Percentiles rank a stretch among this genome's conserved stretches.
Conservation (phyloP, 2,888 invertebrate species). For the Nomada ruficornis region DNA sequence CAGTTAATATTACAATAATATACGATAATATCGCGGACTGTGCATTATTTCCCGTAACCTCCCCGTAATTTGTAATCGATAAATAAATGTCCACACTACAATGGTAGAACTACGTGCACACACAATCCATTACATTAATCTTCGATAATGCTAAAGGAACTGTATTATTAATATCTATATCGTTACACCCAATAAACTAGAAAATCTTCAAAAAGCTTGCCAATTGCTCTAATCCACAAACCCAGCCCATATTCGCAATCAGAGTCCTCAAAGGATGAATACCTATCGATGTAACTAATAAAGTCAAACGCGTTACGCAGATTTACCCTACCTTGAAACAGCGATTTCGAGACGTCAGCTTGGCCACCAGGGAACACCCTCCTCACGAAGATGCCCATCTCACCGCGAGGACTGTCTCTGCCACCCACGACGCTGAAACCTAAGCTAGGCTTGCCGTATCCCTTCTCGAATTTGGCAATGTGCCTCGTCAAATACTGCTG, state of each 20-base stretch:
- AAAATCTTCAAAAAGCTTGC: too few relatives aligned
- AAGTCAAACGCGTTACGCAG: not conserved
- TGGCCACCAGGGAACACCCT: slow-evolving; percentile 87
- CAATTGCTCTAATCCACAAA: too few relatives aligned
- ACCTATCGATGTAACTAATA: too few relatives aligned
- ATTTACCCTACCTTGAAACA: slow-evolving; percentile 65
- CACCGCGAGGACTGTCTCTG: slow-evolving; percentile 86
- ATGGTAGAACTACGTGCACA: too few relatives aligned
- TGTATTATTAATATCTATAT: too few relatives aligned
- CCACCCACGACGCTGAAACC: slow-evolving; percentile 89
- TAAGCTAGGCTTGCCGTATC: slow-evolving; percentile 86
- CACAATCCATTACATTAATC: too few relatives aligned
- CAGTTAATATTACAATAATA: too few relatives aligned
- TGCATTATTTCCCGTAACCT: not conserved
- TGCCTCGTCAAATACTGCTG: slow-evolving; percentile 79
- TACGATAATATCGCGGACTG: not conserved
- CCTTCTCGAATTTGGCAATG: slow-evolving; percentile 85
- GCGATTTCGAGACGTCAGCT: slow-evolving; percentile 86
- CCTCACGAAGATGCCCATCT: slow-evolving; percentile 88
- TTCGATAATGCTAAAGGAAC: too few relatives aligned
- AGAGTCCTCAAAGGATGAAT: too few relatives aligned
- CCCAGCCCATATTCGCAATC: not conserved
- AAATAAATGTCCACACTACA: too few relatives aligned
- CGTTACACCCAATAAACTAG: too few relatives aligned
- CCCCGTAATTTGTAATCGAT: too few relatives aligned